Conservation (phyloP, 2,888 invertebrate species). For the Deilephila porcellus region DNA sequence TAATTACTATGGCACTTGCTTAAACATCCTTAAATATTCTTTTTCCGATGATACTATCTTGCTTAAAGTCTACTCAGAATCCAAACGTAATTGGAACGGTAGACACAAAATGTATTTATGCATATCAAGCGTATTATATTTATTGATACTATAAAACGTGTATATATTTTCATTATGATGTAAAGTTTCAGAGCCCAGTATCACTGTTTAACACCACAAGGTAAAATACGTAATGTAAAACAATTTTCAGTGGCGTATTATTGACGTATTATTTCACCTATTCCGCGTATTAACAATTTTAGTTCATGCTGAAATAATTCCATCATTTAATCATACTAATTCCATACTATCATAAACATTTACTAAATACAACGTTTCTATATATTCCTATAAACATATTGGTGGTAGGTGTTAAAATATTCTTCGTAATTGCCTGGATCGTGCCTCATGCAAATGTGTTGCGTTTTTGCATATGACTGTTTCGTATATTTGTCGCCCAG, state of each 20-base stretch:
- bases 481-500: too few relatives aligned
- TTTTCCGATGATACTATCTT: neutral
- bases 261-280: neutral
- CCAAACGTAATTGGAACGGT: neutral
- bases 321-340: neutral
- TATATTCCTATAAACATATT: too few relatives aligned
- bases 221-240: constrained; percentile 42
- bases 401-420: too few relatives aligned
- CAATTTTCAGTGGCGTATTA: neutral
- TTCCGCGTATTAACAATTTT: neutral
- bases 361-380: too few relatives aligned
- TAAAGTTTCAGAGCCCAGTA: constrained; percentile 53
- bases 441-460: too few relatives aligned
- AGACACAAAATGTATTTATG: neutral
- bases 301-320: neutral
- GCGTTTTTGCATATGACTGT: too few relatives aligned
- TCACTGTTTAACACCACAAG: constrained; percentile 46
- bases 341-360: neutral
- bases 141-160: constrained; percentile 35
- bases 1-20: neutral
- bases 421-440: too few relatives aligned
- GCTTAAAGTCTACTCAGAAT: neutral
- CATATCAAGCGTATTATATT: constrained; percentile 27
- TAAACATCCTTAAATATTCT: neutral
- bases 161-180: constrained; percentile 41